Conservation (phyloP, 2,113 vertebrate genomes). For the Scolopax mira region DNA sequence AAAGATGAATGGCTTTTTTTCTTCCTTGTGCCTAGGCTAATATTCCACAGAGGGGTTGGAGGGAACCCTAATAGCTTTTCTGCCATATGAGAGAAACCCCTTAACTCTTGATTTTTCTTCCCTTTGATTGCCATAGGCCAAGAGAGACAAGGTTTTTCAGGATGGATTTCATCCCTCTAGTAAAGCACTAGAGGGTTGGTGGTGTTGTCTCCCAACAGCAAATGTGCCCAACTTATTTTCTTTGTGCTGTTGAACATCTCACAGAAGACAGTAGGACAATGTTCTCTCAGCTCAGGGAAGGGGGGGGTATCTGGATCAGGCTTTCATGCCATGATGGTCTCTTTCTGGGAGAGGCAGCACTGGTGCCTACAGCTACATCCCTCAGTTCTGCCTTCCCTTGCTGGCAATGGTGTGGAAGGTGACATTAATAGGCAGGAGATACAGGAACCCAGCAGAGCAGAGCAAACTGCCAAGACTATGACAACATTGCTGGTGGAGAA, state of each 20-base stretch:
- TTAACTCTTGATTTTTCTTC: neutral
- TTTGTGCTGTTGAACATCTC: neutral
- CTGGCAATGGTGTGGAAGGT: neutral
- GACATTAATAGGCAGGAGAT: neutral
- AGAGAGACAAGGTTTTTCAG: neutral
- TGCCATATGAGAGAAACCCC: neutral
- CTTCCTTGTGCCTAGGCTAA: neutral
- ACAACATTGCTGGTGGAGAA: neutral
- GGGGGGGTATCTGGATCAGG: neutral
- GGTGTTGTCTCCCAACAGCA: neutral
- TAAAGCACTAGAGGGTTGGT: too few relatives aligned
- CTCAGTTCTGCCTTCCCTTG: neutral
- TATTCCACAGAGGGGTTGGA: neutral
- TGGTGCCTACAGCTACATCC: neutral
- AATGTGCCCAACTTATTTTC: neutral
- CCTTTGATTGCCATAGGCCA: neutral
- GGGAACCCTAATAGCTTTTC: neutral
- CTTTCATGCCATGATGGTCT: neutral
- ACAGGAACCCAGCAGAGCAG: rapidly evolving
- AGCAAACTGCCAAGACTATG: neutral
- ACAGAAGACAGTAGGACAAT: neutral
- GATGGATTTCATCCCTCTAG: neutral
- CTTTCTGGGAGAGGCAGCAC: neutral
- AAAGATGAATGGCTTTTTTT: conserved; percentile 3
- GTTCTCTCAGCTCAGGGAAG: neutral